Evolutionary conservation across 2,113 vertebrate genomes (phyloP).

Genomic region (Bombycilla garrulus): DNA sequence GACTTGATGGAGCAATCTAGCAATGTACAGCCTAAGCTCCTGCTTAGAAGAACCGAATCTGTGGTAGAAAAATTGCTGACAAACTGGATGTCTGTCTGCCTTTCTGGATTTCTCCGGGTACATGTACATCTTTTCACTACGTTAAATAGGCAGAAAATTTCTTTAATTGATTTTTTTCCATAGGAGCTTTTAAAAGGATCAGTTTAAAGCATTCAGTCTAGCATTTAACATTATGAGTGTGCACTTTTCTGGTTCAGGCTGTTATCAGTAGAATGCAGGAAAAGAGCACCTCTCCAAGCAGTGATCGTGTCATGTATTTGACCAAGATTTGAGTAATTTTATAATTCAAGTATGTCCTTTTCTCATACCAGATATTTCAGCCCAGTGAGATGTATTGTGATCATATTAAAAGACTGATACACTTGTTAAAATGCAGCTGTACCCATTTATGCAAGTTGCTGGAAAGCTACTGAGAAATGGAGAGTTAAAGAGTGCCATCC

Average conservation of each 20-base stretch:
- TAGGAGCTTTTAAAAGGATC: not conserved
- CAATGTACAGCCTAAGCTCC: constrained; percentile 87
- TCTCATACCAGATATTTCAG: not conserved
- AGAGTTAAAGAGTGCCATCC: not conserved
- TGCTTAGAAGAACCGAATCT: constrained; percentile 90
- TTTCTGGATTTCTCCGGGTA: constrained; percentile 94
- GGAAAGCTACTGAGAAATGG: not conserved
- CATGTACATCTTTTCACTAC: not conserved
- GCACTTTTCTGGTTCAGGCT: not conserved
- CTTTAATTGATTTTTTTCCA: not conserved
- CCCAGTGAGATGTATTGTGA: not conserved
- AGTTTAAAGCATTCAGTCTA: not conserved
- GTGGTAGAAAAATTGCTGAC: constrained; percentile 93
- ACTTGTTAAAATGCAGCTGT: not conserved
- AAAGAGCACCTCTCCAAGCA: accelerated
- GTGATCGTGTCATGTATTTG: not conserved
- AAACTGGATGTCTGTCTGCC: constrained; percentile 98
- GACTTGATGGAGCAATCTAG: constrained; percentile 87
- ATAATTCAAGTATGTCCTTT: not conserved
- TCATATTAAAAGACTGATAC: not conserved
- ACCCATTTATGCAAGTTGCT: not conserved
- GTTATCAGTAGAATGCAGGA: not conserved
- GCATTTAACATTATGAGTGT: not conserved
- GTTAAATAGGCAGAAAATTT: not conserved
- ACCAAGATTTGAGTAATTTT: not conserved